phyloP scores from a whole-genome alignment of 2,797 vertebrate genomes.

The Pelochelys cantorii region DNA sequence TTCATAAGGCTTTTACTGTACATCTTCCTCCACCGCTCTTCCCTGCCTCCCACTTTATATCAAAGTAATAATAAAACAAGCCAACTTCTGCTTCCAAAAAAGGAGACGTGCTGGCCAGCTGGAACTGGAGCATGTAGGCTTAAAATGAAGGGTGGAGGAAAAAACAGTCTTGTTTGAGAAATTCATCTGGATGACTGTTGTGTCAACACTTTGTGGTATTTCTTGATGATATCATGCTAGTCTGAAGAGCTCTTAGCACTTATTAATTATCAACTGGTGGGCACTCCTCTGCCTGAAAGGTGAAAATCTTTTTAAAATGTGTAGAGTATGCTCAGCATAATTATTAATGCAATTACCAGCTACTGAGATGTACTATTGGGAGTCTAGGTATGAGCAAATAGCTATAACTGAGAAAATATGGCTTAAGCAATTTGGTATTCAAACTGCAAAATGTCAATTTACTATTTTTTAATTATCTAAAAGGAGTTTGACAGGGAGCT shows the following conservation, averaged over 20 bases:
- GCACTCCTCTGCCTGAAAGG: background rate
- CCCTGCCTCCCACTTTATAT: background rate
- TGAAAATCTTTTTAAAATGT: constrained; percentile 5
- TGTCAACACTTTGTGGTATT: constrained; percentile 40
- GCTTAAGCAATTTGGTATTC: background rate
- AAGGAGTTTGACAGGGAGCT: background rate
- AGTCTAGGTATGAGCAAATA: background rate
- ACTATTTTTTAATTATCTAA: background rate
- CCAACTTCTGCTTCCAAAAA: background rate
- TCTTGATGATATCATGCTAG: constrained; percentile 39
- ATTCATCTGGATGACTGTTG: constrained; percentile 12
- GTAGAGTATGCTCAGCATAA: background rate
- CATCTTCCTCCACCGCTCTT: background rate
- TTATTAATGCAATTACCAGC: background rate
- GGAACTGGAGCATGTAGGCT: constrained; percentile 11
- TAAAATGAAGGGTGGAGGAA: constrained; percentile 12
- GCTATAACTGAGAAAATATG: background rate
- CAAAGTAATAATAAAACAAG: background rate
- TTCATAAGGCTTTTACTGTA: too few species aligned
- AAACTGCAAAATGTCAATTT: fast-evolving
- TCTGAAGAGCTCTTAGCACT: constrained; percentile 31
- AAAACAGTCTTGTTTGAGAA: constrained; percentile 30
- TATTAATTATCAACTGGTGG: constrained; percentile 32
- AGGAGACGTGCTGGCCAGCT: constrained; percentile 9
- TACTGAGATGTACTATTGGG: background rate